These are phyloP conservation scores for Bergia sp. DNA, from an alignment of 92 coral and sea anemone species.

Conservation along the genomic window DNA sequence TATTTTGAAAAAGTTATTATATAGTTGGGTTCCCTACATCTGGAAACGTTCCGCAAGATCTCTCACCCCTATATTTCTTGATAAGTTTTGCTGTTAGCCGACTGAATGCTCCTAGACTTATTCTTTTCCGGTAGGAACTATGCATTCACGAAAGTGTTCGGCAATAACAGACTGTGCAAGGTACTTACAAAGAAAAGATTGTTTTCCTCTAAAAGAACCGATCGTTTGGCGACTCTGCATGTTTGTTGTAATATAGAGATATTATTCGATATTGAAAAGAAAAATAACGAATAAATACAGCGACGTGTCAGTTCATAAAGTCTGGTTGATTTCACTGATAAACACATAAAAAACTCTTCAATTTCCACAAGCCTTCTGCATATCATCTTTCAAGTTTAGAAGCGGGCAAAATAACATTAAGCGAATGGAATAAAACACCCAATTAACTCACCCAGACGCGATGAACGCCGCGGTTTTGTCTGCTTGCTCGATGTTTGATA, in stretches of 20 bases:
- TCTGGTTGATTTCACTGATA: not conserved
- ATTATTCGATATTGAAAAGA: not conserved
- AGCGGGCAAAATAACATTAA: too few species aligned
- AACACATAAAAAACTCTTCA: not conserved
- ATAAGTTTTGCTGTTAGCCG: not conserved
- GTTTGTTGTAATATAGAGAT: not conserved
- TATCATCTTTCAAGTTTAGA: not conserved
- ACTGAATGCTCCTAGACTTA: not conserved
- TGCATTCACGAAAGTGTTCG: not conserved
- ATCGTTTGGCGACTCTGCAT: not conserved
- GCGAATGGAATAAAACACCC: not conserved
- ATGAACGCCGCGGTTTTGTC: constrained; percentile 68
- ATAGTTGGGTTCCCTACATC: too few species aligned
- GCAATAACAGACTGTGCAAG: not conserved
- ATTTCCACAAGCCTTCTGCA: not conserved
- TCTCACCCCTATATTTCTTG: not conserved
- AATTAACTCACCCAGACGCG: constrained; percentile 82
- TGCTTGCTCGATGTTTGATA: constrained; percentile 63
- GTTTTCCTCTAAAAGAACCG: not conserved
- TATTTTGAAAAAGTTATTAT: too few species aligned
- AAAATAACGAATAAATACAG: not conserved
- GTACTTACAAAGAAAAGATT: not conserved
- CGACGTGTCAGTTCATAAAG: not conserved
- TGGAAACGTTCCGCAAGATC: not conserved
- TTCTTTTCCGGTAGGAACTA: not conserved